Evolutionary conservation across 1,140 invertebrate genomes (phyloP), one percentile per base, ranked within the genome.

Genomic region (Ips nitidus): DNA sequence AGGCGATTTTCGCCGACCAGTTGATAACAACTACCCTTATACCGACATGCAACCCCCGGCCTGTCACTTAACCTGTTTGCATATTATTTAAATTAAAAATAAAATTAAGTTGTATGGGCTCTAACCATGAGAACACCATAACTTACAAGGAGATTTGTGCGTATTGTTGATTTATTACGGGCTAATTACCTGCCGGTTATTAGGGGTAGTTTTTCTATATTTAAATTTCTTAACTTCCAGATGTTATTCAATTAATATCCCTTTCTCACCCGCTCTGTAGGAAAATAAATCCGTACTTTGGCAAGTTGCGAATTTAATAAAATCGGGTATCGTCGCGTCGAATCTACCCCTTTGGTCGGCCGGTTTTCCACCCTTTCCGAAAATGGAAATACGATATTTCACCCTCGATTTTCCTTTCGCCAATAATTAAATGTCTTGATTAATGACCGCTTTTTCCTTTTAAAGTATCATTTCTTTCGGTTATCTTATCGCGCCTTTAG

Each of bases 341-440:
- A 40, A 69, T 69, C 68, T 70, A 64, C 68, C 68, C 61, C 68
- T 58, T 70, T 62, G 42, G 4, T 39, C 61, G 60, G 60, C 47
- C 68, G 68, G 50, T 62, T 63, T 70, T 62, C 55, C 22, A 22
- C 64, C 61, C 69, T 62, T 70, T 70, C 52, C 37, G 61, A 61
- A 71, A 71, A 71, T 71, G 69, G 69, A 71, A 71, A 71, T 71
- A 57, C 69, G 69, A 71, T 71, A 71, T 71, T 71, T 71, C 64
- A 66, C 69, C 69, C 69, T 66, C 63, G 69, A 71, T 71, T 71
- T 71, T 71, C 63, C 63, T 71, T 71, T 71, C 69, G 69, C 69
- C 69, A 71, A 71, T 71, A 71, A 71, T 71, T 71, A 71, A 71
- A 71, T 66, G 66, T 71, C 69, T 71, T 71, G 69, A 71, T 71